These are phyloP conservation scores for Hydrozoanthus gracilis DNA, from an alignment of 92 coral and sea anemone genomes.

Conservation along the genomic window DNA sequence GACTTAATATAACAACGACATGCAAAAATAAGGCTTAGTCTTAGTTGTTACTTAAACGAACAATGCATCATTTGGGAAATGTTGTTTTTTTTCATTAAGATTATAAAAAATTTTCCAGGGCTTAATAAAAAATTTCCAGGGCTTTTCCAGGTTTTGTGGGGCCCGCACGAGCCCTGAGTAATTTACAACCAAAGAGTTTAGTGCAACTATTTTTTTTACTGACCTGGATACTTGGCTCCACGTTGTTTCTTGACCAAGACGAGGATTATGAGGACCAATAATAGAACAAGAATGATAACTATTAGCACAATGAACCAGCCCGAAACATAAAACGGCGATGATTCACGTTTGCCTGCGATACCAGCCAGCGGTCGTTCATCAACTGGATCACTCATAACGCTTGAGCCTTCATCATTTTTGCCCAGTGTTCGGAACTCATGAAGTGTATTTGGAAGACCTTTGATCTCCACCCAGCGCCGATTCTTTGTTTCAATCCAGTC, in stretches of 20 bases:
- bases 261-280: slow-evolving; percentile 58
- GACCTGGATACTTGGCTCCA: slow-evolving; percentile 86
- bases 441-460: slow-evolving; percentile 53
- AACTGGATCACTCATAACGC: slow-evolving; percentile 67
- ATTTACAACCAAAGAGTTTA: background rate
- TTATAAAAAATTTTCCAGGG: too few relatives aligned
- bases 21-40: too few relatives aligned
- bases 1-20: too few relatives aligned
- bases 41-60: too few relatives aligned
- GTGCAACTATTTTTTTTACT: background rate
- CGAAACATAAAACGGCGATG: slow-evolving; percentile 64
- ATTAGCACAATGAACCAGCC: slow-evolving; percentile 77
- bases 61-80: too few relatives aligned
- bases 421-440: slow-evolving; percentile 80
- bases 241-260: slow-evolving; percentile 58
- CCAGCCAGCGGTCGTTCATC: slow-evolving; percentile 72
- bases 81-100: too few relatives aligned
- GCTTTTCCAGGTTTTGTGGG: too few relatives aligned
- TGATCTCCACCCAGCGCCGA: slow-evolving; percentile 58
- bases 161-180: too few relatives aligned
- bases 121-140: too few relatives aligned
- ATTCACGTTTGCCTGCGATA: slow-evolving; percentile 57
- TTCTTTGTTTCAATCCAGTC: slow-evolving; percentile 61
- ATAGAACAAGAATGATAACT: slow-evolving; percentile 59
- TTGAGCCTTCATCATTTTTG: slow-evolving; percentile 55